Evolutionary conservation across 1,140 invertebrate species (phyloP).

Genomic region (Aphaenogaster rudis): DNA sequence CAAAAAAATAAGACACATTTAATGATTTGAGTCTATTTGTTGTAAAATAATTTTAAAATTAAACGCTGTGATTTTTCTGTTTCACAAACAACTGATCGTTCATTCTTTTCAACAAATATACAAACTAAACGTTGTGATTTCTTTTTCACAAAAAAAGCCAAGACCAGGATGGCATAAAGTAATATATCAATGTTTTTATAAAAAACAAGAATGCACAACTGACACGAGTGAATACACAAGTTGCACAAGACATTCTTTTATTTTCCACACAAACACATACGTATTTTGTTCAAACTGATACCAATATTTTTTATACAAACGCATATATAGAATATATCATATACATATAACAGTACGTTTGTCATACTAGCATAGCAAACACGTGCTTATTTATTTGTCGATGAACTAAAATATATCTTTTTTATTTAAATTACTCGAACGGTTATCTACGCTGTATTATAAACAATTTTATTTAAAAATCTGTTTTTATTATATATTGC

Average conservation of each 20-base stretch:
- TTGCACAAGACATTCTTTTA: conserved; percentile 13
- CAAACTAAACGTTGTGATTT: conserved; percentile 14
- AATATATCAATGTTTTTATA: conserved; percentile 27
- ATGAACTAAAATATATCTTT: conserved; percentile 5
- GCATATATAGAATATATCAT: not conserved
- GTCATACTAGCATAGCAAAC: not conserved
- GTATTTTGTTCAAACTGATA: conserved; percentile 27
- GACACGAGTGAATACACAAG: conserved; percentile 31
- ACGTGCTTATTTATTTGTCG: conserved; percentile 5
- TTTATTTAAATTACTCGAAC: conserved; percentile 7
- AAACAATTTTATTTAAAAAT: conserved; percentile 7
- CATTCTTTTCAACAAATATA: not conserved
- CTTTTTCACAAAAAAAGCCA: not conserved
- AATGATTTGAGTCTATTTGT: not conserved
- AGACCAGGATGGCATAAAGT: not conserved
- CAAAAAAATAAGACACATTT: not conserved
- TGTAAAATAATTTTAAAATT: not conserved
- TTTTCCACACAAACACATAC: not conserved
- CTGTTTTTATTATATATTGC: not conserved
- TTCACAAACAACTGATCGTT: not conserved
- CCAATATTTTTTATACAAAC: conserved; percentile 33
- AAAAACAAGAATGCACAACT: conserved; percentile 32
- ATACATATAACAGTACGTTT: not conserved
- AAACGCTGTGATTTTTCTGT: not conserved
- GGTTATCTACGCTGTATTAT: not conserved